phyloP scores from a whole-genome alignment of 2,113 vertebrate species.

The Emberiza fucata region DNA sequence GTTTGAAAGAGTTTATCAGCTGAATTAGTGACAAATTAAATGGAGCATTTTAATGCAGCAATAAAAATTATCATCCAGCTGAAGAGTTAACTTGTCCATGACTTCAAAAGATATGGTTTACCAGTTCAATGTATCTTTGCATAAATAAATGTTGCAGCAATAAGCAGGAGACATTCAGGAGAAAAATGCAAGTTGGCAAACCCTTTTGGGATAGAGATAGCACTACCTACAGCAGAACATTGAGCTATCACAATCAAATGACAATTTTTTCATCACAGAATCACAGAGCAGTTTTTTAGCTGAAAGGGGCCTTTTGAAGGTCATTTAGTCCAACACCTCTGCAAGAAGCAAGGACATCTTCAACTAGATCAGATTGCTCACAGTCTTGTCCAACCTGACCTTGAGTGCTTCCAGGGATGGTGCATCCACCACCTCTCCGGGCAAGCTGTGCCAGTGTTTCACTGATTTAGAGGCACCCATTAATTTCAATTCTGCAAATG shows the following conservation, averaged over 20 bases:
- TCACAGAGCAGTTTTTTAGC: not conserved
- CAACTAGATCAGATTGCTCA: not conserved
- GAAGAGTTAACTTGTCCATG: not conserved
- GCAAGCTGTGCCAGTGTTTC: not conserved
- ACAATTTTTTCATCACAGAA: not conserved
- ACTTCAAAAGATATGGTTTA: not conserved
- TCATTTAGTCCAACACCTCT: not conserved
- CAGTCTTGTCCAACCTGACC: not conserved
- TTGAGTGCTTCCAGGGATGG: not conserved
- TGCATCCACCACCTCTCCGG: not conserved
- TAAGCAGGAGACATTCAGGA: not conserved
- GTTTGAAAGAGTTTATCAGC: not conserved
- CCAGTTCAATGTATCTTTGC: not conserved
- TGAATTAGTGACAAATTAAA: not conserved
- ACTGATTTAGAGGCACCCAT: not conserved
- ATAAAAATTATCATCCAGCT: not conserved
- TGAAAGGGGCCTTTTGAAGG: not conserved
- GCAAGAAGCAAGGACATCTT: not conserved
- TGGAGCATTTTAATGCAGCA: not conserved
- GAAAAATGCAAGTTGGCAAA: not conserved
- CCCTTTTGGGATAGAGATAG: accelerated
- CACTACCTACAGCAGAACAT: not conserved
- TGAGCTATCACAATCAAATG: not conserved
- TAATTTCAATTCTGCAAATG: not conserved
- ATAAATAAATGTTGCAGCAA: not conserved